These are phyloP conservation scores for Mionectes olivaceus DNA, from an alignment of 2,797 vertebrate species.

Conservation along the genomic window DNA sequence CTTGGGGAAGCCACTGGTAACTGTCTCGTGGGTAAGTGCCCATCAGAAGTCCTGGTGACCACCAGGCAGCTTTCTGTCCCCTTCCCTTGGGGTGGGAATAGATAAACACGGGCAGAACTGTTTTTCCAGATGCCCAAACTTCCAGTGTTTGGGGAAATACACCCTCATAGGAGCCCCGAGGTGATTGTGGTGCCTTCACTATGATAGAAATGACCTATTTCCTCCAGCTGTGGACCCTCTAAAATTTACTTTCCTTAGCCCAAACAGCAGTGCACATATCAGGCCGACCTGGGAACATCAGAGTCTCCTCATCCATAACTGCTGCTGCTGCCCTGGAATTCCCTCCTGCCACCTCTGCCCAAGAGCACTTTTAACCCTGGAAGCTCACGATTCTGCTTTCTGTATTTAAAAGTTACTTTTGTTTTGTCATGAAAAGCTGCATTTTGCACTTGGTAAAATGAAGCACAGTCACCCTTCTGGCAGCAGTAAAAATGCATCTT, in stretches of 20 bases:
- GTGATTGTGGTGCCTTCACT: neutral
- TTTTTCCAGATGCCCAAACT: neutral
- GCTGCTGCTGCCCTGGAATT: neutral
- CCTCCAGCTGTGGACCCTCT: neutral
- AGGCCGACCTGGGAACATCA: neutral
- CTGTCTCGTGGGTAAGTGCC: rapidly evolving
- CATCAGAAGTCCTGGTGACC: neutral
- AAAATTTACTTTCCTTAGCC: neutral
- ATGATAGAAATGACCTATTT: rapidly evolving
- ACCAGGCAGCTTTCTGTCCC: neutral
- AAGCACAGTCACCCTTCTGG: neutral
- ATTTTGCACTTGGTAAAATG: neutral
- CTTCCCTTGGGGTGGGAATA: neutral
- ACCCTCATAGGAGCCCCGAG: neutral
- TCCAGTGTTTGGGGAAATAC: neutral
- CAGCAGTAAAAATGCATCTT: neutral
- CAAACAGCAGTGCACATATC: rapidly evolving
- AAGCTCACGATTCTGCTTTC: neutral
- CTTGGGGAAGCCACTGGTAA: neutral
- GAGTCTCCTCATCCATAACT: neutral
- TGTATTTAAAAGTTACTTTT: neutral
- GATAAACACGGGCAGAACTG: neutral
- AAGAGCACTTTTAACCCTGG: neutral
- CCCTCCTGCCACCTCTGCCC: neutral
- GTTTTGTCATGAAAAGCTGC: neutral